Evolutionary conservation across 1,140 invertebrate species (phyloP), one percentile per base, ranked within the genome.

Genomic region (Campoletis sonorensis): DNA sequence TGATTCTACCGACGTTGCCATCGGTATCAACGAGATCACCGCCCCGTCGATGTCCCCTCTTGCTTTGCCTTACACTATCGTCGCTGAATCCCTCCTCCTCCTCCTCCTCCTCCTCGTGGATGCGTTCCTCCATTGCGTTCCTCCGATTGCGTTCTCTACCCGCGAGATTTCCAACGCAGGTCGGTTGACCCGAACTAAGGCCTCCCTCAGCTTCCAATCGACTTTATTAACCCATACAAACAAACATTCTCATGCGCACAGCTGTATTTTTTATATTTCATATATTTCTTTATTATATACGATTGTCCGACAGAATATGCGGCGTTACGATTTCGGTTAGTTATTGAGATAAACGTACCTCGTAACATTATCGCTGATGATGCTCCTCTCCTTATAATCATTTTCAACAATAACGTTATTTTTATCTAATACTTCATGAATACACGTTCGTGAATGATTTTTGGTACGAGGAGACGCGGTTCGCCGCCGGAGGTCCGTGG

Each of bases 401-500:
- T 80, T 82, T 85, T 21, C 21, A 51, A 82, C 85, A 82, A 68
- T 85, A 67, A 61, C 79, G 84, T 85, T 84, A 79, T 85, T 84
- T 64, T 84, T 75, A 49, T 84, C 83, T 86, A 85, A 82, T 84
- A 30, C 21, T 16, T 81, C 81, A 83, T 16, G 4, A 26, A 51
- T 15, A 23, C 33, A 51, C 30, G 58, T 49, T 82, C 21, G 61
- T 54, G 51, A 16, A 68, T 81, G 15, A 8, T 78, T 71, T 18
- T 68, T 85, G 73, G 82, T 81, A 72, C 82, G 82, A 77, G 81
- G 85, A 86, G 87, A 89, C 87, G 85, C 87, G 86, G 88, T 86
- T 87, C 88, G 87, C 88, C 89, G 89, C 88, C 89, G 91, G 90
- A 92, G 88, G 86, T 92, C 88, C 89, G 89, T 91, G 90, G 91